Evolutionary conservation across 2,113 vertebrate genomes (phyloP), one percentile per base, ranked within the genome.

Genomic region (Eubucco bourcierii): DNA sequence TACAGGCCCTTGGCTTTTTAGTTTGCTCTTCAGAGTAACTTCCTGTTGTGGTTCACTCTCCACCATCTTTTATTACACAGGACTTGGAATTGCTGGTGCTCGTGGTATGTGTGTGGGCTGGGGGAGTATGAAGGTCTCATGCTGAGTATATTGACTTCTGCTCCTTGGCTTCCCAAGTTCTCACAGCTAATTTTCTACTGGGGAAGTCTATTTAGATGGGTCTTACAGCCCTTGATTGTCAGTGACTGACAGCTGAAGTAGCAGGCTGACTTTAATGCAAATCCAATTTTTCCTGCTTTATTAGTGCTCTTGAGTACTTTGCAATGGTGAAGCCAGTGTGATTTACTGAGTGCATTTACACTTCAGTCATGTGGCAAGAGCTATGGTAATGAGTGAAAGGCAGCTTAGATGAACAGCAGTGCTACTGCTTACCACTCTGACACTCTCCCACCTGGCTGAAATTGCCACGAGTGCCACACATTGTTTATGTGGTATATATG

Each of bases 271-370:
- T 94, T 93, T 46, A 34, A 94, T 91, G 91, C 80, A 94, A 93
- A 96, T 93, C 63, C 93, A 93, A 78, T 92, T 91, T 95, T 82
- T 80, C 29, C 66, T 33, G 55, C 65, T 91, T 92, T 88, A 94
- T 96, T 95, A 96, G 90, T 66, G 93, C 70, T 79, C 87, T 67
- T 90, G 76, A 91, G 83, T 91, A 94, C 83, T 90, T 88, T 95
- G 95, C 83, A 90, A 44, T 10, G 1, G 39, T 86, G 90, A 71
- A 80, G 87, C 61, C 0, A 0, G 21, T 68, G 39, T 86, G 94
- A 93, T 93, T 94, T 95, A 68, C 90, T 93, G 85, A 94, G 84
- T 75, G 85, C 84, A 88, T 94, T 96, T 88, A 90, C 91, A 93
- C 94, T 95, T 94, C 87, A 86, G 61, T 88, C 87, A 31, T 85